Evolutionary conservation across 2,888 invertebrate genomes (phyloP).

Genomic region (Apodemia duryi): DNA sequence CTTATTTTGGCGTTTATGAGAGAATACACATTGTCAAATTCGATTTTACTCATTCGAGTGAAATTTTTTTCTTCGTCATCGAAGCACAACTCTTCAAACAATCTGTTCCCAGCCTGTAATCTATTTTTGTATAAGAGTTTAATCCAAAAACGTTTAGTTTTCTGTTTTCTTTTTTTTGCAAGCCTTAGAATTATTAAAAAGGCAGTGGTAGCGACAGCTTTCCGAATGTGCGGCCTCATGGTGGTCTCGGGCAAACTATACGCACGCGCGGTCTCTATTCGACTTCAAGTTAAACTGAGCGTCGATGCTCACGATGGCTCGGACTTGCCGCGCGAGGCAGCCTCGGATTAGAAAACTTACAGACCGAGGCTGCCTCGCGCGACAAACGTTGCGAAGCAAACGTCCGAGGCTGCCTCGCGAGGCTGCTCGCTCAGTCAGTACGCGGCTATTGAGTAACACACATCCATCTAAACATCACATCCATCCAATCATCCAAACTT

Average conservation of each 20-base stretch:
- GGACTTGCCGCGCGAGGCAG: no score
- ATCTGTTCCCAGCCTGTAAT: not conserved
- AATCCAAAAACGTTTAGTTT: no score
- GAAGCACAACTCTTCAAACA: constrained; percentile 15
- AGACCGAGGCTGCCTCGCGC: no score
- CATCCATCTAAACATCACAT: no score
- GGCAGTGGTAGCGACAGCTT: constrained; percentile 33
- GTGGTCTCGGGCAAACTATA: constrained; percentile 4
- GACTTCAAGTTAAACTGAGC: constrained; percentile 17
- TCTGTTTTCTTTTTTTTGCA: constrained; percentile 16
- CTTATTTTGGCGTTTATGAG: constrained; percentile 23
- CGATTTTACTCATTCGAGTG: constrained; percentile 7
- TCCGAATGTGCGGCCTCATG: constrained; percentile 17
- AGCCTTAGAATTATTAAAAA: constrained; percentile 11
- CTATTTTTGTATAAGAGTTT: no score
- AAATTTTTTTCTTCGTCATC: constrained; percentile 13
- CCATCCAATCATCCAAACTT: no score
- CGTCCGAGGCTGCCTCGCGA: no score
- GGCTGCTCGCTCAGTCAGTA: no score
- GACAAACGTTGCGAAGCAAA: no score
- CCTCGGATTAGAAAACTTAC: no score
- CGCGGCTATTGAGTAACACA: no score
- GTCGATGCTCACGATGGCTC: not conserved
- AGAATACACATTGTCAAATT: constrained; percentile 15
- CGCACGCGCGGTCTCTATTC: constrained; percentile 17